Conservation (phyloP, 2,797 vertebrate genomes). For the Centropyge bicolor region DNA sequence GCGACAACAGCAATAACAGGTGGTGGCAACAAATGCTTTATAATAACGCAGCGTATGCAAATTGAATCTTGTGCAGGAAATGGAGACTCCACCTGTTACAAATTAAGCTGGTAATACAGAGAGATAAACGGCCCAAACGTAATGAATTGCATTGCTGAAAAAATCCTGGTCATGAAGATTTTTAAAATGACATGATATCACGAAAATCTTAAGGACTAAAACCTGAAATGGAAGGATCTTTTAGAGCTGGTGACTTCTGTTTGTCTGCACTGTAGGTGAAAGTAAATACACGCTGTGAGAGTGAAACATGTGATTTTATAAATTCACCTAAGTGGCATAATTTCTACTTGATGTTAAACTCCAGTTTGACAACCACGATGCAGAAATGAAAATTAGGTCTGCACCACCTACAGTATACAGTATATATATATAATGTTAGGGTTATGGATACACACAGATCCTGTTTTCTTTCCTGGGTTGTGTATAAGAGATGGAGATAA, state of each 20-base stretch:
- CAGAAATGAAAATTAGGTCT: neutral
- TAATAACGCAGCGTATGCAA: neutral
- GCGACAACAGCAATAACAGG: neutral
- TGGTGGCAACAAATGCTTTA: neutral
- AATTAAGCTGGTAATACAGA: no score
- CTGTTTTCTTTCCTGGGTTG: conserved; percentile 40
- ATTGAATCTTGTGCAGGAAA: neutral
- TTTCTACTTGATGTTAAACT: neutral
- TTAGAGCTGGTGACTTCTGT: neutral
- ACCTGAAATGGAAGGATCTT: neutral
- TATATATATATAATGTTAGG: neutral
- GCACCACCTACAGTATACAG: neutral
- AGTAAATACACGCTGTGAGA: neutral
- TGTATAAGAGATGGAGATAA: conserved; percentile 52
- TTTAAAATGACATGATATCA: neutral
- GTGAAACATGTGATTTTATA: neutral
- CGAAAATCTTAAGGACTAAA: neutral
- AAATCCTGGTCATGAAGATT: neutral
- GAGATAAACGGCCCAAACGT: neutral
- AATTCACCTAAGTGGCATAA: neutral
- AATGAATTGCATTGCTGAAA: neutral
- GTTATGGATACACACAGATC: neutral
- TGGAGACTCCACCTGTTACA: neutral
- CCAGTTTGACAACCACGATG: neutral
- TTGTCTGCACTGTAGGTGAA: neutral